A percentile compares a stretch with the other conserved stretches of the same genome.
These are phyloP conservation scores for Amphiura filiformis DNA, from an alignment of 35 echinoderm and acorn worm genomes.

Conservation along the genomic window DNA sequence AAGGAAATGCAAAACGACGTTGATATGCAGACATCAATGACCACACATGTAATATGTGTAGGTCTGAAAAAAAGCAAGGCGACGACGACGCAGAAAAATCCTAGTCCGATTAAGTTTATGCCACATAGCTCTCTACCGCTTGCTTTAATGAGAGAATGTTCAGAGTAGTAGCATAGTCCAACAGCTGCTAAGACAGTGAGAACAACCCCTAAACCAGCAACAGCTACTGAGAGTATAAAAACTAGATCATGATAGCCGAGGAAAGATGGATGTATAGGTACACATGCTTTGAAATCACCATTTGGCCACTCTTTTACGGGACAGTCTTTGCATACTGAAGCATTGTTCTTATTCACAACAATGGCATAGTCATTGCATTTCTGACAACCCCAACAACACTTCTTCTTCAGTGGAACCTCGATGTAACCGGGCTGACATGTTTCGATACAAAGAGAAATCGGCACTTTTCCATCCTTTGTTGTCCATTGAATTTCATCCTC, in stretches of 20 bases:
- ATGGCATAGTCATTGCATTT: neutral
- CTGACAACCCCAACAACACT: no score
- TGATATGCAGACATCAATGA: neutral
- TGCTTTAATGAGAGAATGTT: conserved; percentile 33
- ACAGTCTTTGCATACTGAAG: neutral
- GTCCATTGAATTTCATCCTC: no score
- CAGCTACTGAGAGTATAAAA: neutral
- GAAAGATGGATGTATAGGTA: neutral
- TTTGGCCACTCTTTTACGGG: neutral
- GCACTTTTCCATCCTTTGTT: no score
- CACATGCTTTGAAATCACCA: neutral
- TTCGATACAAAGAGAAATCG: no score
- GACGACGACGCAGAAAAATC: neutral
- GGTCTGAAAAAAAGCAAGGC: neutral
- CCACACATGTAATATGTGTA: neutral
- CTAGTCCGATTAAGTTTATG: conserved; percentile 10
- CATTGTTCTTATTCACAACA: neutral
- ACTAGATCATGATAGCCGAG: neutral
- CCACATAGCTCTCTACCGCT: conserved; percentile 27
- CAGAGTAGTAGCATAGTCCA: neutral
- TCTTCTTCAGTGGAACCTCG: no score
- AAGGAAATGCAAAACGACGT: conserved; percentile 9
- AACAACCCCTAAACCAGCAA: neutral
- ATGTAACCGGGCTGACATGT: no score
- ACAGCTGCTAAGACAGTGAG: neutral